Evolutionary conservation across 2,797 vertebrate species (phyloP).

Genomic region (Corythornis leucogaster): DNA sequence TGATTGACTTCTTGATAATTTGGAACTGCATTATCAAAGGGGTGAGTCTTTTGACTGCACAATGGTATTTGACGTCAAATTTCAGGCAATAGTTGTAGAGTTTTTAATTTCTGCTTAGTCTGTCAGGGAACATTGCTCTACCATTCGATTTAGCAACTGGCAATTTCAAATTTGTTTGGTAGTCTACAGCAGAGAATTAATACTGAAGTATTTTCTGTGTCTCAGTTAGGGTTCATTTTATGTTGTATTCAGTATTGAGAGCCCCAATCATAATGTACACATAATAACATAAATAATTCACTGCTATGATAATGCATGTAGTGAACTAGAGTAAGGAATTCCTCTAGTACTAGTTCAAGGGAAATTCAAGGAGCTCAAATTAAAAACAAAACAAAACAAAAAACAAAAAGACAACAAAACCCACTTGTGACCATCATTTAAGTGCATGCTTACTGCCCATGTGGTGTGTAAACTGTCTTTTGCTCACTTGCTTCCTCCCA

Average conservation of each 20-base stretch:
- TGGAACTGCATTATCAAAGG: background rate
- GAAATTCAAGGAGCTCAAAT: background rate
- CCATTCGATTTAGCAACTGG: background rate
- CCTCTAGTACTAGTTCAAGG: background rate
- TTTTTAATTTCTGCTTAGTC: background rate
- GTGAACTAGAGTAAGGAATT: background rate
- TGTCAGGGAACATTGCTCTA: background rate
- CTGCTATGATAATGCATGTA: background rate
- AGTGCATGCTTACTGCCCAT: background rate
- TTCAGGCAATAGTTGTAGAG: background rate
- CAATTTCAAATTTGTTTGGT: background rate
- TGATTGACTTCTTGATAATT: conserved; percentile 6
- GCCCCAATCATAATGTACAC: background rate
- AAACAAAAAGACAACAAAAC: too few relatives aligned
- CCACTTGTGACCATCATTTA: background rate
- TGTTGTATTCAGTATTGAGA: background rate
- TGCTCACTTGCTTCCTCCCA: background rate
- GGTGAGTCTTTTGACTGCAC: background rate
- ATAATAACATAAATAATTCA: background rate
- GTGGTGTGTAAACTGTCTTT: background rate
- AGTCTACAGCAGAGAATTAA: background rate
- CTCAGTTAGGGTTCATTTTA: background rate
- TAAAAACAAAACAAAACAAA: too few relatives aligned
- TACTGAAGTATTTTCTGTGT: background rate
- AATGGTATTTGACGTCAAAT: background rate